These are phyloP conservation scores for Heliocidaris erythrogramma DNA, from an alignment of 35 echinoderm and acorn worm species.

Conservation along the genomic window DNA sequence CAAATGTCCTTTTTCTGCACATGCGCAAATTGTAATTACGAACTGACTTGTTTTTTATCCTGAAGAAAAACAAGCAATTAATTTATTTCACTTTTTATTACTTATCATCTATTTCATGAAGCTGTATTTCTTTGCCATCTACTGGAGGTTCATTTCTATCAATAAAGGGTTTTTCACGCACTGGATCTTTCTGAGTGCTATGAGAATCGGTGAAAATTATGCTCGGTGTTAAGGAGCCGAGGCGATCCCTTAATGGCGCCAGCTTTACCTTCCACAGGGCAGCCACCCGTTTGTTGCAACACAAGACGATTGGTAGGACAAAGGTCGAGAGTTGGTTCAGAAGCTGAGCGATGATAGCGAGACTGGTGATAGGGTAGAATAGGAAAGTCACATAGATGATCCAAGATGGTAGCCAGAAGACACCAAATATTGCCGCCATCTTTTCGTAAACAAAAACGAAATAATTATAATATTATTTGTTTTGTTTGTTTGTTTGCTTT, in stretches of 20 bases:
- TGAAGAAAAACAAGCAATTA: too few species aligned
- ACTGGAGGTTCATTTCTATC: neutral
- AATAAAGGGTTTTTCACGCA: neutral
- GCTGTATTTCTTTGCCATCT: neutral
- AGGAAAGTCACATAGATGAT: neutral
- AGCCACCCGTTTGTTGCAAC: neutral
- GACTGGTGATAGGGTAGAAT: neutral
- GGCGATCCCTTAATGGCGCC: neutral
- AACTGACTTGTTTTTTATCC: too few species aligned
- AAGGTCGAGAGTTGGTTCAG: conserved; percentile 15
- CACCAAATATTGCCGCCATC: conserved; percentile 25
- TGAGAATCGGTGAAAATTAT: neutral
- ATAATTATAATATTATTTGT: too few species aligned
- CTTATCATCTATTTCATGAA: neutral
- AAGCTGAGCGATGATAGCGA: neutral
- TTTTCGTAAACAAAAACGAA: neutral
- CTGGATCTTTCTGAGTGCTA: neutral
- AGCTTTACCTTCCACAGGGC: neutral
- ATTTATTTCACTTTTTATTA: too few species aligned
- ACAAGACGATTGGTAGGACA: neutral
- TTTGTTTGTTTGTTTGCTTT: too few species aligned
- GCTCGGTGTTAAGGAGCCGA: neutral
- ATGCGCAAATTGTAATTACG: too few species aligned
- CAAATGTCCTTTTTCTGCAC: too few species aligned
- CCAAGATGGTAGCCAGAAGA: conserved; percentile 21